phyloP scores from a whole-genome alignment of 2,888 invertebrate species.

The Oxyscelio sp. region DNA sequence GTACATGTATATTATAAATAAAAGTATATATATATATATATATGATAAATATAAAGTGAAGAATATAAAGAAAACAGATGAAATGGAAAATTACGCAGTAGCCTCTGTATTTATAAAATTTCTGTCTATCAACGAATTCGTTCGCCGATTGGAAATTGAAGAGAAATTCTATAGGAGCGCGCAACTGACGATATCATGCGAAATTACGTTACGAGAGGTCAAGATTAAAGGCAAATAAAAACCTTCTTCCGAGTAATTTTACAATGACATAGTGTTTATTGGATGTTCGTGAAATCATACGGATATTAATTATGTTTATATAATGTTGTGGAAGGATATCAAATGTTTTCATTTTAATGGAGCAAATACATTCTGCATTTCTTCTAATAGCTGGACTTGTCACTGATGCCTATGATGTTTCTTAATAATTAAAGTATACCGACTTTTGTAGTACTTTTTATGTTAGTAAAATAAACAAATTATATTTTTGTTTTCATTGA shows the following conservation, averaged over 20 bases:
- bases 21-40: conserved; percentile 84
- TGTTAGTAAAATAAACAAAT: too few relatives aligned
- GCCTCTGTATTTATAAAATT: conserved; percentile 47
- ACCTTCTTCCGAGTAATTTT: conserved; percentile 59
- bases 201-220: conserved; percentile 4
- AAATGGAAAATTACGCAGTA: conserved; percentile 31
- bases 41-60: conserved; percentile 49
- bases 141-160: conserved; percentile 15
- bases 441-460: too few relatives aligned
- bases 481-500: too few relatives aligned
- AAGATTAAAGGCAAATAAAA: not conserved
- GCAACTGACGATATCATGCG: conserved; percentile 1
- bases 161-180: not conserved
- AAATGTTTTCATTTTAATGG: conserved; percentile 63
- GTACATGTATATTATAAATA: conserved; percentile 86
- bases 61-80: conserved; percentile 11
- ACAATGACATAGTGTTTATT: conserved; percentile 63
- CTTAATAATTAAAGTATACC: too few relatives aligned
- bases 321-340: conserved; percentile 64
- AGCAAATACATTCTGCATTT: conserved; percentile 68
- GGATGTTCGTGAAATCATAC: conserved; percentile 59
- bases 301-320: conserved; percentile 67
- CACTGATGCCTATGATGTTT: too few relatives aligned
- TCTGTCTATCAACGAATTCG: conserved; percentile 30
- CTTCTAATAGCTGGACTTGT: conserved; percentile 45